Conservation (phyloP, 2,113 vertebrate genomes). For the Megaleporinus macrocephalus region DNA sequence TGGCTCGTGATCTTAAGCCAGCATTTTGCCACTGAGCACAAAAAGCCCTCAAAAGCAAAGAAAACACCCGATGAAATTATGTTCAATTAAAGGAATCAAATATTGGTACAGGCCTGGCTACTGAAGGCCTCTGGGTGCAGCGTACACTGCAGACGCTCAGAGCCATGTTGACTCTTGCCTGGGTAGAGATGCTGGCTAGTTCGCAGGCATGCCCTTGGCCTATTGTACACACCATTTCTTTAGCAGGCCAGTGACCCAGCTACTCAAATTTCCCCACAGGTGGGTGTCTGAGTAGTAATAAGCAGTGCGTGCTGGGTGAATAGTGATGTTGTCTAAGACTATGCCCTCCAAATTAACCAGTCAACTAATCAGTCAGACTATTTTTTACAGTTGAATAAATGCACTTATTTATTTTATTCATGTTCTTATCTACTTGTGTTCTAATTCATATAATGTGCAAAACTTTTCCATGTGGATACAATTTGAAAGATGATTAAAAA, state of each 20-base stretch:
- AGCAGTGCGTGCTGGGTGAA: neutral
- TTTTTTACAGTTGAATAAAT: neutral
- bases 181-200: neutral
- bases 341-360: neutral
- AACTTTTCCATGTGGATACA: too few relatives aligned
- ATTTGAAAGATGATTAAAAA: too few relatives aligned
- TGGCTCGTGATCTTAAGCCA: neutral
- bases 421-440: neutral
- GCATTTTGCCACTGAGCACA: neutral
- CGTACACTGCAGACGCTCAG: neutral
- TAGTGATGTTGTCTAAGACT: neutral
- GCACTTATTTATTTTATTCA: neutral
- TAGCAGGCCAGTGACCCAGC: neutral
- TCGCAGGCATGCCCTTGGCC: neutral
- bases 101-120: slow-evolving; percentile 45
- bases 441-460: too few relatives aligned
- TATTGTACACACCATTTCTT: slow-evolving; percentile 1
- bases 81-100: slow-evolving; percentile 56
- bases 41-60: neutral
- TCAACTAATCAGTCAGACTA: neutral
- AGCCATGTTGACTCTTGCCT: neutral
- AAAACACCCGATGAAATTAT: slow-evolving; percentile 30
- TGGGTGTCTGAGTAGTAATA: neutral
- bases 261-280: neutral
- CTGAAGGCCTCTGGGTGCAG: neutral